Evolutionary conservation across 2,888 invertebrate species (phyloP).

Genomic region (Poecilus cupreus): DNA sequence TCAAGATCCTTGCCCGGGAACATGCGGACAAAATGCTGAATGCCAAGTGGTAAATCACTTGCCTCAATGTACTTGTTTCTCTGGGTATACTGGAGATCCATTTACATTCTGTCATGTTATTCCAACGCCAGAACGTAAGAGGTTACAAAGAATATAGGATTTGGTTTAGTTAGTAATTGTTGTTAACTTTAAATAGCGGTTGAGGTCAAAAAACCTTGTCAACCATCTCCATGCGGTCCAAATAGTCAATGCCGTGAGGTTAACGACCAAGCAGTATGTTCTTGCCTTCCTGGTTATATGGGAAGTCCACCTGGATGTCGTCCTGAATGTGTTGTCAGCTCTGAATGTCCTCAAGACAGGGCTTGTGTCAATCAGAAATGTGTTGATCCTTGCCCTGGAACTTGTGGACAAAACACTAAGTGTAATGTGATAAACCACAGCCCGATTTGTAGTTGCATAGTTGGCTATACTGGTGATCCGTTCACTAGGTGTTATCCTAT

Average conservation of each 20-base stretch:
- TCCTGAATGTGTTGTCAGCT: slow-evolving; percentile 83
- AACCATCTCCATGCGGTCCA: slow-evolving; percentile 82
- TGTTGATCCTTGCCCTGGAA: slow-evolving; percentile 86
- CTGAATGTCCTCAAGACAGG: slow-evolving; percentile 83
- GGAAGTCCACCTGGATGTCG: slow-evolving; percentile 84
- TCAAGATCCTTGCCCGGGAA: slow-evolving; percentile 82
- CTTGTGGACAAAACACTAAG: slow-evolving; percentile 87
- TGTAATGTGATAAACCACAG: slow-evolving; percentile 91
- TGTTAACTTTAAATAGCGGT: slow-evolving; percentile 39
- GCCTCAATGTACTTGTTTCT: slow-evolving; percentile 82
- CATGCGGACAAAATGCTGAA: slow-evolving; percentile 82
- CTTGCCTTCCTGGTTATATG: slow-evolving; percentile 79
- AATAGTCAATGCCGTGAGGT: slow-evolving; percentile 82
- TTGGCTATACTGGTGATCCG: slow-evolving; percentile 87
- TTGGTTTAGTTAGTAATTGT: neutral
- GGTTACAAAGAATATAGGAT: neutral
- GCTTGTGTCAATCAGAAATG: slow-evolving; percentile 89
- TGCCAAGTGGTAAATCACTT: slow-evolving; percentile 87
- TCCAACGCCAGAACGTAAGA: slow-evolving; percentile 68
- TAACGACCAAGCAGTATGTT: slow-evolving; percentile 75
- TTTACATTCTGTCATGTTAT: slow-evolving; percentile 69
- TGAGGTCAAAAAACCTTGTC: slow-evolving; percentile 69
- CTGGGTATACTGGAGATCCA: slow-evolving; percentile 79
- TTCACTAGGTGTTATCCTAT: slow-evolving; percentile 79
- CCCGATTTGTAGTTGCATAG: slow-evolving; percentile 89